Evolutionary conservation across 2,797 vertebrate species (phyloP).

Genomic region (Heterohyrax brucei): DNA sequence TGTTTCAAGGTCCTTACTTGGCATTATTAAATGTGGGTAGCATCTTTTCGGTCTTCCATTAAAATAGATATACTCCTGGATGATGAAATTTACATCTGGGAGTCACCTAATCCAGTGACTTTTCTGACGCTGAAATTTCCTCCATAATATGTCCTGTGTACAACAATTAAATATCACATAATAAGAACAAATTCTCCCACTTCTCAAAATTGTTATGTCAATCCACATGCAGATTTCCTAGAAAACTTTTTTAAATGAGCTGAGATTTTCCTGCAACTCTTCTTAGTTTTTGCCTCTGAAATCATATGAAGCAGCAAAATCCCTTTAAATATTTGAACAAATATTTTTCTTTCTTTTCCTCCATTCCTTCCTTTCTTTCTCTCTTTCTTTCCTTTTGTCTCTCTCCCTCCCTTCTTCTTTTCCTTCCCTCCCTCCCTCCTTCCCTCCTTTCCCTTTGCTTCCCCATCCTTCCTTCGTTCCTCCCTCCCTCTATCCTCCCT

Average conservation of each 20-base stretch:
- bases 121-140: not conserved
- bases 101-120: not conserved
- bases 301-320: not conserved
- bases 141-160: not conserved
- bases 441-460: too few relatives aligned
- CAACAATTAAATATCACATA: not conserved
- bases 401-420: too few relatives aligned
- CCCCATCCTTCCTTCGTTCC: too few relatives aligned
- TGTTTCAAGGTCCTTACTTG: not conserved
- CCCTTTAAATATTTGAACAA: not conserved
- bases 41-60: slow-evolving; percentile 3
- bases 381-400: too few relatives aligned
- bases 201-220: not conserved
- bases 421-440: too few relatives aligned
- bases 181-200: not conserved
- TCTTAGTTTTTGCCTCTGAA: slow-evolving; percentile 21
- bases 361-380: too few relatives aligned
- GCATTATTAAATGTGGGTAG: not conserved
- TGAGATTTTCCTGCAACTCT: slow-evolving; percentile 13
- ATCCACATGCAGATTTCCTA: not conserved
- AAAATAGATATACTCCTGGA: not conserved
- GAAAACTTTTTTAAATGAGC: not conserved
- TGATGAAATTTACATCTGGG: not conserved
- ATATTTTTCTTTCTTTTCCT: not conserved
- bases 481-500: too few relatives aligned